These are phyloP conservation scores for Sebastes umbrosus DNA, from an alignment of 2,797 vertebrate genomes.

Conservation along the genomic window DNA sequence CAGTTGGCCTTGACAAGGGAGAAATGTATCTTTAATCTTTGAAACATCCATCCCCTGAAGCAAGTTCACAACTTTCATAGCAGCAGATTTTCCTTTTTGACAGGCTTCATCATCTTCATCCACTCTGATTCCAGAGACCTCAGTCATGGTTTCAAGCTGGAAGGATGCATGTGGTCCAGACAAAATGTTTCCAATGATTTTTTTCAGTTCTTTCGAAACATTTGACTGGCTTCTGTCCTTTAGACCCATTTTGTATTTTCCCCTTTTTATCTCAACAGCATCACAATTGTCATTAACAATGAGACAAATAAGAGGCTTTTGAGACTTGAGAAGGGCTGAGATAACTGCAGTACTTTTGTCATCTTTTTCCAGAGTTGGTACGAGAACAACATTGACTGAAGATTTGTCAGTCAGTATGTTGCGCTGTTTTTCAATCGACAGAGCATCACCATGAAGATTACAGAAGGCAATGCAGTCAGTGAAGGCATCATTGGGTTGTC, in stretches of 20 bases:
- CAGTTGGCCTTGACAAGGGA: too few relatives aligned
- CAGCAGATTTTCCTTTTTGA: too few relatives aligned
- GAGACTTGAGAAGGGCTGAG: too few relatives aligned
- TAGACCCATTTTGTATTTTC: conserved; percentile 67
- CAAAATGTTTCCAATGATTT: conserved; percentile 44
- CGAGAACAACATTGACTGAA: too few relatives aligned
- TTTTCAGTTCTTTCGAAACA: conserved; percentile 58
- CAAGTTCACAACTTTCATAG: too few relatives aligned
- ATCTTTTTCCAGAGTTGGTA: too few relatives aligned
- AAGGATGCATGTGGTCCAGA: background rate
- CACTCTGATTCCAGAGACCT: conserved; percentile 45
- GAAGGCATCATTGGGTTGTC: conserved; percentile 65
- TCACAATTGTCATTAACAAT: conserved; percentile 28
- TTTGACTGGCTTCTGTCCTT: conserved; percentile 74
- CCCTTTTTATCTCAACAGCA: accelerated
- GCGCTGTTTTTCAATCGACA: conserved; percentile 60
- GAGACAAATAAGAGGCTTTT: too few relatives aligned
- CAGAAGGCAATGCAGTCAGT: conserved; percentile 65
- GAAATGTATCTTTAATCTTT: too few relatives aligned
- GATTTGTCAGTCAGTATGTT: conserved; percentile 48
- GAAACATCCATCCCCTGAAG: too few relatives aligned
- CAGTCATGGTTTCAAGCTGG: conserved; percentile 60
- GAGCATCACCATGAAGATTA: conserved; percentile 74
- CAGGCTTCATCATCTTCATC: too few relatives aligned
- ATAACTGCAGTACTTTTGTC: too few relatives aligned